These are phyloP conservation scores for Colletes latitarsis DNA, from an alignment of 1,140 invertebrate genomes.

Conservation along the genomic window DNA sequence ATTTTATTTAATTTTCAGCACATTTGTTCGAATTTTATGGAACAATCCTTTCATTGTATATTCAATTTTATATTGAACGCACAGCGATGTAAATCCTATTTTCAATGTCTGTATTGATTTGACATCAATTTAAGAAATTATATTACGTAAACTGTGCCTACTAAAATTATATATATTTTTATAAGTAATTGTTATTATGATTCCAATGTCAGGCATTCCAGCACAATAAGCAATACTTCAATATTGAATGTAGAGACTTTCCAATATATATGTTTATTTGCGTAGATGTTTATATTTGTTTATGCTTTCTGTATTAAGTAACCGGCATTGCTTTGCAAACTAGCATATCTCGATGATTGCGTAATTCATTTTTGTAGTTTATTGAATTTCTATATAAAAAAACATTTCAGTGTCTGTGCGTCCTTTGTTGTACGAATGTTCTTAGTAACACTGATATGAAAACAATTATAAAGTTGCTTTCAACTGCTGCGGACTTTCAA, in stretches of 20 bases:
- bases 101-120: conserved; percentile 27
- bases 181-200: conserved; percentile 34
- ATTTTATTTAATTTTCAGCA: not conserved
- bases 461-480: conserved; percentile 16
- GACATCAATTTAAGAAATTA: conserved; percentile 16
- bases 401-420: not conserved
- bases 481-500: conserved; percentile 25
- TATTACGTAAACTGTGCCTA: conserved; percentile 39
- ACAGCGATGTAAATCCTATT: conserved; percentile 7
- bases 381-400: conserved; percentile 1
- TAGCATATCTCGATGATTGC: not conserved
- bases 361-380: conserved; percentile 4
- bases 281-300: conserved; percentile 11
- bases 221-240: conserved; percentile 1
- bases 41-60: conserved; percentile 12
- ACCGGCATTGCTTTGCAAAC: not conserved
- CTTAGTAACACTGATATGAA: not conserved
- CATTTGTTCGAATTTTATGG: not conserved
- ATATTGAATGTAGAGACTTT: conserved; percentile 6
- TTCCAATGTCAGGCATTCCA: conserved; percentile 20
- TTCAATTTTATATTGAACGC: conserved; percentile 16
- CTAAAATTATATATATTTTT: conserved; percentile 47
- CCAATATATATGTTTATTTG: conserved; percentile 7
- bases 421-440: conserved; percentile 7
- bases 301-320: conserved; percentile 5